Evolutionary conservation across 2,797 vertebrate genomes (phyloP), one percentile per base, ranked within the genome.

Genomic region (Tokudaia tokunoshimensis): DNA sequence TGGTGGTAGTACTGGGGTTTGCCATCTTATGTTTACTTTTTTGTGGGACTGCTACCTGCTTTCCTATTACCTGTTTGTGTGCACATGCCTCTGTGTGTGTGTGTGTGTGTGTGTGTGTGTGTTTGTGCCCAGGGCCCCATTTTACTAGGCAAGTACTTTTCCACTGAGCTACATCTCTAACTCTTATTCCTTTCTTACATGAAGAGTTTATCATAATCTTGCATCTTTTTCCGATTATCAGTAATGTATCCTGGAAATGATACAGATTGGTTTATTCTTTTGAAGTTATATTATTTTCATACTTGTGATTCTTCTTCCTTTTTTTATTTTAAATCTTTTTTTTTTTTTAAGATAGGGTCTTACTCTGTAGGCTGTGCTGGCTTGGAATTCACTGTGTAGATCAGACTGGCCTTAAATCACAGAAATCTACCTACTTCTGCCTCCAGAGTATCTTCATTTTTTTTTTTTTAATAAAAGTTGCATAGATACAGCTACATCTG

Each of bases 181-280:
- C 34, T 55, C 22, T 76, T 80, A 1, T 89, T 80, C 34, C 17
- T 31, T 92, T 88, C 24, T 88, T 91, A 81, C 55, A 15, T 61
- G 74, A 92, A 86, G 61, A 74, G 1, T 93, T 75, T 92, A 74
- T 88, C 72, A 86, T 82, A 90, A 15, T 89, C 13, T 82, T 70
- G 47, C 3, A 61, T 41, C 92, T 94, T 70, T 88, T 85, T 94
- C 75, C 14, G 22, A 26, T 74, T 61, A 52, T 31, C 6, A 83
- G 5, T 83, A 17, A 70, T 86, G 22, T 70, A 55, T 88, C 57
- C 65, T 86, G 9, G 57, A 89, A 96, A 59, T 89, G 47, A 75
- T 95, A 8, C 67, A 93, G 59, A 94, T 76, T 24, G 87, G 22
- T 88, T 92, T 19, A 74, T 80, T 92, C 59, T 85, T 97, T 87